A percentile compares a stretch with the other conserved stretches of the same genome.
phyloP scores from a whole-genome alignment of 2,797 vertebrate species.

The Pagetopsis macropterus region DNA sequence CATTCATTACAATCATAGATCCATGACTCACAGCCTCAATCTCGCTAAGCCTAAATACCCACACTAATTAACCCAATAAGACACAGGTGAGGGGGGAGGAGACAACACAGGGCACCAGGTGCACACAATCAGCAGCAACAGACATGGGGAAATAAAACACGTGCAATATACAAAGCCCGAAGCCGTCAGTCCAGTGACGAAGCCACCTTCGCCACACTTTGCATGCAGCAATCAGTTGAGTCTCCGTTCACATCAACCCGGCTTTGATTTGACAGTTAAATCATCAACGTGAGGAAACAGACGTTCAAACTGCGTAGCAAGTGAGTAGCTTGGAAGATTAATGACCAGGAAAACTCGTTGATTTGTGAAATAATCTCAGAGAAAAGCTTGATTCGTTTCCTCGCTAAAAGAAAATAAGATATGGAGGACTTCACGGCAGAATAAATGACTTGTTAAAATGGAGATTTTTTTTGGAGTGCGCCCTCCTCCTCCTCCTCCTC shows the following conservation, averaged over 20 bases:
- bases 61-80: too few relatives aligned
- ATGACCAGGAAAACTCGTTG: too few relatives aligned
- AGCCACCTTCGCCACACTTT: background rate
- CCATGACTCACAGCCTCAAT: too few relatives aligned
- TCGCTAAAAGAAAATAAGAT: slow-evolving; percentile 28
- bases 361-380: background rate
- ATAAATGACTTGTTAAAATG: slow-evolving; percentile 24
- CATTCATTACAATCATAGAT: too few relatives aligned
- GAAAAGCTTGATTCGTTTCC: slow-evolving; percentile 6
- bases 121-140: too few relatives aligned
- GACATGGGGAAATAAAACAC: too few relatives aligned
- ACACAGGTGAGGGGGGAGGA: too few relatives aligned
- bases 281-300: background rate
- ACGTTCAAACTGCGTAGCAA: background rate
- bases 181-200: too few relatives aligned
- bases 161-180: too few relatives aligned
- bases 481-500: slow-evolving; percentile 10
- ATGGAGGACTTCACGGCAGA: slow-evolving; percentile 16
- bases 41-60: too few relatives aligned
- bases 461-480: slow-evolving; percentile 35
- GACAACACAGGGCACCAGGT: too few relatives aligned
- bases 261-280: background rate
- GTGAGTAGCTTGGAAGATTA: background rate
- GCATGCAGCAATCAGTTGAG: background rate
- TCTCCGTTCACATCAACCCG: too few relatives aligned